These are phyloP conservation scores for Aphelinus certus DNA, from an alignment of 1,140 invertebrate species.

Conservation along the genomic window DNA sequence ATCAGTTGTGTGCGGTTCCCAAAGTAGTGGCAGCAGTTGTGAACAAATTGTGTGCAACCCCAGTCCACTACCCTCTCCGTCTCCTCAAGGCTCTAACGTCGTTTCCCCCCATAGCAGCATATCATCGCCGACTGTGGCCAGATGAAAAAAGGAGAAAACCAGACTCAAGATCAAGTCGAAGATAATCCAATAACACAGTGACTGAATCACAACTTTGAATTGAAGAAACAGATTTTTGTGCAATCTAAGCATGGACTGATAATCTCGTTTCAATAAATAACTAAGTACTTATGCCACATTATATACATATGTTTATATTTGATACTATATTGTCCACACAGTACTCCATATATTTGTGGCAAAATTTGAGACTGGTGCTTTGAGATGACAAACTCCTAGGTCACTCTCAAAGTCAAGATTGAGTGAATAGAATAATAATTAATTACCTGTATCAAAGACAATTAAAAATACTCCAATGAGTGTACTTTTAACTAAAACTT, in stretches of 20 bases:
- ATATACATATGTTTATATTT: conserved; percentile 30
- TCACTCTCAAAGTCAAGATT: conserved; percentile 13
- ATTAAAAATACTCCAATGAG: no score
- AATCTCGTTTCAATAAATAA: conserved; percentile 27
- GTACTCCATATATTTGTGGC: conserved; percentile 32
- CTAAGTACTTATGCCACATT: conserved; percentile 37
- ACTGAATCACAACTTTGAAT: conserved; percentile 12
- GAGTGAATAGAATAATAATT: conserved; percentile 11
- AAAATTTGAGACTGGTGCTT: conserved; percentile 27
- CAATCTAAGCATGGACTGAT: conserved; percentile 29
- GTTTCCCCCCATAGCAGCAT: conserved; percentile 56
- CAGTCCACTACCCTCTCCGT: conserved; percentile 57
- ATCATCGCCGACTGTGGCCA: conserved; percentile 59
- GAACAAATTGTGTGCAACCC: conserved; percentile 64
- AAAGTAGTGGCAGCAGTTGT: conserved; percentile 55
- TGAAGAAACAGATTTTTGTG: conserved; percentile 27
- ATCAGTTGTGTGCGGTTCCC: conserved; percentile 49
- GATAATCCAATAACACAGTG: conserved; percentile 29
- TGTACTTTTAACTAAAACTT: conserved; percentile 7
- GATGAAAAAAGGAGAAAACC: conserved; percentile 54
- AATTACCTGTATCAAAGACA: no score
- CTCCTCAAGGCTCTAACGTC: conserved; percentile 49
- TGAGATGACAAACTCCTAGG: conserved; percentile 5
- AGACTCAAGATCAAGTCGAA: conserved; percentile 34
- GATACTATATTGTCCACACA: conserved; percentile 22